Conservation (phyloP, 2,113 vertebrate genomes). For the Cervus canadensis region DNA sequence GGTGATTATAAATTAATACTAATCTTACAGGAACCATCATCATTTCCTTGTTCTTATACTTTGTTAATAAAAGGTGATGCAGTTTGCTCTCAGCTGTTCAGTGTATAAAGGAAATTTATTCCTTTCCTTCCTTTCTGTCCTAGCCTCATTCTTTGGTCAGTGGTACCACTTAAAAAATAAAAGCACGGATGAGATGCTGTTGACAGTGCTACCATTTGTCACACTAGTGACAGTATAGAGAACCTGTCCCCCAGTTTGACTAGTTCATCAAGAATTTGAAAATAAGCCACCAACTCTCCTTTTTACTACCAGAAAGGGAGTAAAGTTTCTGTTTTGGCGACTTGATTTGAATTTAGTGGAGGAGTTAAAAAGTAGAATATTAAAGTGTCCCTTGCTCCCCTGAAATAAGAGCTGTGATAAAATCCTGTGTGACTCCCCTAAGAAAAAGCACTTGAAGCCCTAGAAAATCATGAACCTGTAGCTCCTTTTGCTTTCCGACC, state of each 20-base stretch:
- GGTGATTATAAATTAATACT: not conserved
- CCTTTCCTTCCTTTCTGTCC: not conserved
- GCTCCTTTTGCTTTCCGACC: not conserved
- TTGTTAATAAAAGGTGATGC: not conserved
- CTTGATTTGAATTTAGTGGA: conserved; percentile 40
- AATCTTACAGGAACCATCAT: not conserved
- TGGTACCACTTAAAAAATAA: conserved; percentile 24
- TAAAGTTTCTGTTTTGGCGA: not conserved
- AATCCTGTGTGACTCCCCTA: not conserved
- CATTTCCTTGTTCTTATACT: not conserved
- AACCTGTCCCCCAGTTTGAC: not conserved
- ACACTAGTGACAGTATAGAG: not conserved
- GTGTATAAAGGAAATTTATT: not conserved
- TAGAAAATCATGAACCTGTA: not conserved
- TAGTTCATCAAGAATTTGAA: not conserved
- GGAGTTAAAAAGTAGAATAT: not conserved
- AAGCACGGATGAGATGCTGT: not conserved
- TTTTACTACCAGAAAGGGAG: not conserved
- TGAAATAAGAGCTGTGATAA: conserved; percentile 41
- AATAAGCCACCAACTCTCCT: not conserved
- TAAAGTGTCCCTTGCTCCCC: not conserved
- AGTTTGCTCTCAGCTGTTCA: conserved; percentile 27
- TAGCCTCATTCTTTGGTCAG: not conserved
- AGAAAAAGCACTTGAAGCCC: conserved; percentile 23
- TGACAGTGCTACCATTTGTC: conserved; percentile 1